These are phyloP conservation scores for Chloroceryle inda DNA, from an alignment of 2,797 vertebrate species.

Conservation along the genomic window DNA sequence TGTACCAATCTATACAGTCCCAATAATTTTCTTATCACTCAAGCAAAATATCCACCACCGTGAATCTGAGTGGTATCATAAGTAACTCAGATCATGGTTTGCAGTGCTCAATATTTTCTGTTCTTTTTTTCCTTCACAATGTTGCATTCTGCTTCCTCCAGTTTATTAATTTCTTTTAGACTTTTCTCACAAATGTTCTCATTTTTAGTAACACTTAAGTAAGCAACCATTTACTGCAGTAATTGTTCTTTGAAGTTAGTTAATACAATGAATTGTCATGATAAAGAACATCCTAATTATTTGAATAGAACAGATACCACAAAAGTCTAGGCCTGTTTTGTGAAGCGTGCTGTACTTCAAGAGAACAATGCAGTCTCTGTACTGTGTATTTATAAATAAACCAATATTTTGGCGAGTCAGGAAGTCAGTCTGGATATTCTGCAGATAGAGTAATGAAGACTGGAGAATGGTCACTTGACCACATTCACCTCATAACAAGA, in stretches of 20 bases:
- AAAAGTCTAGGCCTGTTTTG: not conserved
- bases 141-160: not conserved
- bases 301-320: not conserved
- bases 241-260: constrained; percentile 12
- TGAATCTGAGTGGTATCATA: not conserved
- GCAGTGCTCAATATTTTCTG: not conserved
- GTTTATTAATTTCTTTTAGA: not conserved
- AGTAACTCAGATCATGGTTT: not conserved
- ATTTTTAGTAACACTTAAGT: not conserved
- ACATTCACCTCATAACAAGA: not conserved
- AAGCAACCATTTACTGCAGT: not conserved
- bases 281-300: not conserved
- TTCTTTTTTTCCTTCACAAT: not conserved
- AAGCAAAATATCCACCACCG: not conserved
- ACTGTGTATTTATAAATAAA: not conserved
- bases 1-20: not conserved
- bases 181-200: not conserved
- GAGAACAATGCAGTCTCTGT: not conserved
- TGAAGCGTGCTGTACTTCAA: not conserved
- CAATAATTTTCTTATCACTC: not conserved
- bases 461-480: not conserved
- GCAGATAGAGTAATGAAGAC: not conserved
- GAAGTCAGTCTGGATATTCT: not conserved
- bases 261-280: not conserved
- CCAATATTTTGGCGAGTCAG: not conserved